phyloP scores from a whole-genome alignment of 2,888 invertebrate species.

The Spodoptera picta region DNA sequence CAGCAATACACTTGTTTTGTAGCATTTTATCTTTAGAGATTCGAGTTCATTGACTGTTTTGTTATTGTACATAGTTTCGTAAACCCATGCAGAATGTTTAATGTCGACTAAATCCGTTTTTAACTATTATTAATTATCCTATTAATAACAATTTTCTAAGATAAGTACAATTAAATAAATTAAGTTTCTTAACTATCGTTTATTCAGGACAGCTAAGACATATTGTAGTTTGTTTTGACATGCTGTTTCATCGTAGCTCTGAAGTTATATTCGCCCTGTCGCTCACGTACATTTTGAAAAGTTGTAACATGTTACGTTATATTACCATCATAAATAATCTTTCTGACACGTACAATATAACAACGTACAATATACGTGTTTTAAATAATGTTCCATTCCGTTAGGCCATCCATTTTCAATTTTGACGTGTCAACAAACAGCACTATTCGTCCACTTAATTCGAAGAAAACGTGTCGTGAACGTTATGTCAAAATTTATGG shows the following conservation, averaged over 20 bases:
- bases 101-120: too few species aligned
- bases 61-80: not conserved
- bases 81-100: too few species aligned
- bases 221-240: slow-evolving; percentile 15
- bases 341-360: slow-evolving; percentile 19
- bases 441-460: slow-evolving; percentile 32
- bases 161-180: not conserved
- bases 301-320: slow-evolving; percentile 21
- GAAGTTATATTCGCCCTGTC: slow-evolving; percentile 27
- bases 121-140: too few species aligned
- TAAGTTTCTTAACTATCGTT: slow-evolving; percentile 9
- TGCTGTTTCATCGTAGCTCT: slow-evolving; percentile 1
- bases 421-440: slow-evolving; percentile 55
- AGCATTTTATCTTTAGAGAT: slow-evolving; percentile 24
- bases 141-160: too few species aligned
- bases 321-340: slow-evolving; percentile 47
- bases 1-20: slow-evolving; percentile 24
- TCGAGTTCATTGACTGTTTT: slow-evolving; percentile 25
- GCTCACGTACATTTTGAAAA: slow-evolving; percentile 15
- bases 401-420: slow-evolving; percentile 41
- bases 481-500: slow-evolving; percentile 50
- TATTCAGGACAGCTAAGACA: slow-evolving; percentile 3
- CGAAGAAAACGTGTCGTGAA: slow-evolving; percentile 28
- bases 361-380: slow-evolving; percentile 40
- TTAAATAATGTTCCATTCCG: slow-evolving; percentile 38